A percentile compares a stretch with the other conserved stretches of the same genome.
Evolutionary conservation across 2,888 invertebrate species (phyloP).

Genomic region (Ophion obscuratus): DNA sequence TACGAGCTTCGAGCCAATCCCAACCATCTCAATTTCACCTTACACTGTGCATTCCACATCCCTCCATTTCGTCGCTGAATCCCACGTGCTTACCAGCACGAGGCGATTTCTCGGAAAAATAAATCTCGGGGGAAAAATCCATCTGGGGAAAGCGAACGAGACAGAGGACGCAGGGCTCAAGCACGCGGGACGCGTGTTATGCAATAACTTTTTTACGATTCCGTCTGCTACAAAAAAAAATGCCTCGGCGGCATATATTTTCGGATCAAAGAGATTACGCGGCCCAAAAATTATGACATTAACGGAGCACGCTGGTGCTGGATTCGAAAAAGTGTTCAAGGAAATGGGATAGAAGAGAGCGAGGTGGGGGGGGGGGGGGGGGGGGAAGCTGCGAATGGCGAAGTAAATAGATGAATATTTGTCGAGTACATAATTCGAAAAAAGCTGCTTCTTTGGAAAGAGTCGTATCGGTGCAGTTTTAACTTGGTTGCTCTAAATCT

Average conservation of each 20-base stretch:
- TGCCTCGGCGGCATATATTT: conserved; percentile 1
- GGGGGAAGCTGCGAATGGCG: neutral
- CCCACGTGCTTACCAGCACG: conserved; percentile 51
- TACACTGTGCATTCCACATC: conserved; percentile 24
- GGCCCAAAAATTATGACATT: neutral
- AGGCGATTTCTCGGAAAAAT: conserved; percentile 75
- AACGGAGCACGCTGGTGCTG: neutral
- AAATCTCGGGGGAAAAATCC: conserved; percentile 75
- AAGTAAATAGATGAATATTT: neutral
- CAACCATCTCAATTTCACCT: conserved; percentile 23
- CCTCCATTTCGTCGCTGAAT: conserved; percentile 53
- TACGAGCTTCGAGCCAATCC: conserved; percentile 50
- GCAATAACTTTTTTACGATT: conserved; percentile 50
- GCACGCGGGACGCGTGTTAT: conserved; percentile 18
- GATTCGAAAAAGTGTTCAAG: too few species aligned
- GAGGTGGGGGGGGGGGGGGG: too few species aligned
- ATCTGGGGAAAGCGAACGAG: conserved; percentile 27
- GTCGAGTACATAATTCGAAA: neutral
- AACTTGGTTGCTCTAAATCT: too few species aligned
- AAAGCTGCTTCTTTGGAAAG: too few species aligned
- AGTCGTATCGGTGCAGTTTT: too few species aligned
- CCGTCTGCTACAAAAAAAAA: conserved; percentile 10
- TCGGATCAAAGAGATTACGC: conserved; percentile 6
- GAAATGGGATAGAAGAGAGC: too few species aligned
- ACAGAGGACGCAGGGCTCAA: conserved; percentile 4